Conservation (phyloP, 2,888 invertebrate species). For the Mongoloraphidia duomilia region DNA sequence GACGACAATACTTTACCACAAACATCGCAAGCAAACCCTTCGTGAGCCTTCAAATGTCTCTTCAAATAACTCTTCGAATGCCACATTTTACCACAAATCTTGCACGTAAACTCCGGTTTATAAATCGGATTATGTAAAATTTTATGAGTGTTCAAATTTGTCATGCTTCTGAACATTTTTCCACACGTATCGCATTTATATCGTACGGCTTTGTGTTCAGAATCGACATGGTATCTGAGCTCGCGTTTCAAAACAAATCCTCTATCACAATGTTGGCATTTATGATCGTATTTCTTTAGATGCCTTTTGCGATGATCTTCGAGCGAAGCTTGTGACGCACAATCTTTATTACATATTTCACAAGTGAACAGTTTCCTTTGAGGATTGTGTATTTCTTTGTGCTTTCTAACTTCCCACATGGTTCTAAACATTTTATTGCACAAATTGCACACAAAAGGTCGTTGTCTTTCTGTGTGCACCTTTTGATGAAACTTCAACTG, state of each 20-base stretch:
- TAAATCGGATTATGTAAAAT: conserved; percentile 5
- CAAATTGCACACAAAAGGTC: conserved; percentile 6
- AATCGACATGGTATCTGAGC: conserved; percentile 29
- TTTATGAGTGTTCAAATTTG: conserved; percentile 24
- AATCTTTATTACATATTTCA: conserved; percentile 29
- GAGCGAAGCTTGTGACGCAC: conserved; percentile 7
- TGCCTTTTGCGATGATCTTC: conserved; percentile 11
- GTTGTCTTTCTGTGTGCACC: conserved; percentile 11
- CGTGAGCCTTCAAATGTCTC: conserved; percentile 3
- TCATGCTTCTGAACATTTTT: conserved; percentile 33
- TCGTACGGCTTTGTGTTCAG: conserved; percentile 28
- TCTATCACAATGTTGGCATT: conserved; percentile 30
- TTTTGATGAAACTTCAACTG: conserved; percentile 12
- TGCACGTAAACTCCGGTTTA: conserved; percentile 10
- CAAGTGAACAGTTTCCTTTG: conserved; percentile 28
- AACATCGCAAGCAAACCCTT: conserved; percentile 30
- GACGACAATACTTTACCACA: conserved; percentile 32
- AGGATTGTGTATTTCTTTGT: conserved; percentile 23
- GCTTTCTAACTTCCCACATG: conserved; percentile 9
- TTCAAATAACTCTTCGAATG: neutral
- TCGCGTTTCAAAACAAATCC: conserved; percentile 32
- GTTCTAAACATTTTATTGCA: conserved; percentile 13
- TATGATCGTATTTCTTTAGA: conserved; percentile 20
- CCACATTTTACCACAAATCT: conserved; percentile 14
- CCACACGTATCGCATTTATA: conserved; percentile 36